phyloP scores from a whole-genome alignment of 2,888 invertebrate genomes.

The Elegia similella region DNA sequence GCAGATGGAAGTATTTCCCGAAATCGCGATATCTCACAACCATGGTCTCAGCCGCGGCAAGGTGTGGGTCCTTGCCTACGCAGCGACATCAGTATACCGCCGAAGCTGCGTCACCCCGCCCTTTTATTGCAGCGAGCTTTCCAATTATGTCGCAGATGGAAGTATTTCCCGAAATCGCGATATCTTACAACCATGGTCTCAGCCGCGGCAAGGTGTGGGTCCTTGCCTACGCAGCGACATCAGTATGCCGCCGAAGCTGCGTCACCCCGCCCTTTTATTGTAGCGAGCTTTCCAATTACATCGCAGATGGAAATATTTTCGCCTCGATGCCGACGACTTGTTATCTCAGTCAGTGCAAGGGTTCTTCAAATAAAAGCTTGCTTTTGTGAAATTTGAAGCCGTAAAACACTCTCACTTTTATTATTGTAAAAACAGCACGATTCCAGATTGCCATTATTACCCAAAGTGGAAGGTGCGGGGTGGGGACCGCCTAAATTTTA shows the following conservation, averaged over 20 bases:
- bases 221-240: constrained; percentile 25
- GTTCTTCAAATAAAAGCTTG: constrained; percentile 45
- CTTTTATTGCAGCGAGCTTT: constrained; percentile 63
- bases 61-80: not conserved
- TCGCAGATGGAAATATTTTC: constrained; percentile 49
- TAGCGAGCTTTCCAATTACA: constrained; percentile 67
- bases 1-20: constrained; percentile 46
- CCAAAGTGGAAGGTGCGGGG: constrained; percentile 10
- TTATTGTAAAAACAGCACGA: constrained; percentile 13
- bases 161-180: constrained; percentile 17
- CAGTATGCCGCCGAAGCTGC: constrained; percentile 43
- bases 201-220: not conserved
- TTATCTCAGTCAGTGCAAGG: constrained; percentile 51
- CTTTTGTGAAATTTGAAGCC: constrained; percentile 20
- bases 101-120: constrained; percentile 49
- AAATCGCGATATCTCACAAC: not conserved
- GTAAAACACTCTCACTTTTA: constrained; percentile 11
- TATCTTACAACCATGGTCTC: not conserved
- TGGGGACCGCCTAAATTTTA: not conserved
- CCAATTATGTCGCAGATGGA: constrained; percentile 62
- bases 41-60: not conserved
- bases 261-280: constrained; percentile 59
- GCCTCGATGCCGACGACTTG: constrained; percentile 32
- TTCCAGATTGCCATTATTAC: constrained; percentile 9
- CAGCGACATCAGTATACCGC: constrained; percentile 38